Evolutionary conservation across 2,888 invertebrate species (phyloP).

Genomic region (Ceraclea dissimilis): DNA sequence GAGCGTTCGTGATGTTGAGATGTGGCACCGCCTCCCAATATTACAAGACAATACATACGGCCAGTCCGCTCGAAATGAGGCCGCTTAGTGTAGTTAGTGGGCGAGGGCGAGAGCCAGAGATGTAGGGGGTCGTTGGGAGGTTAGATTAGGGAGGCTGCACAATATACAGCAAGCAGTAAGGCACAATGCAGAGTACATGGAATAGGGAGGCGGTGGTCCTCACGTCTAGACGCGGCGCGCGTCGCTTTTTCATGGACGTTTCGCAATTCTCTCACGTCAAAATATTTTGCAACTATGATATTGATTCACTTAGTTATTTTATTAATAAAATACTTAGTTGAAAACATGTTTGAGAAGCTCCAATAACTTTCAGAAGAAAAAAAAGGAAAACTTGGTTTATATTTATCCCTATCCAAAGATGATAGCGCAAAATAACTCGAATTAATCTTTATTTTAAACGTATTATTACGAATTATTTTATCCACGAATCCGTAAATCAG

Average conservation of each 20-base stretch:
- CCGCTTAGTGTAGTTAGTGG: not conserved
- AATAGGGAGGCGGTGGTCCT: slow-evolving; percentile 5
- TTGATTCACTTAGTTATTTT: no score
- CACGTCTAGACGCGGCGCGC: slow-evolving; percentile 25
- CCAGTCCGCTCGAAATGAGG: slow-evolving; percentile 12
- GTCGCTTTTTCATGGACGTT: slow-evolving; percentile 16
- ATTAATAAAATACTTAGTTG: not conserved
- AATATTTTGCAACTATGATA: slow-evolving; percentile 4
- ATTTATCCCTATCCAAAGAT: no score
- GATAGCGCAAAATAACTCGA: no score
- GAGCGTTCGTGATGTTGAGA: slow-evolving; percentile 5
- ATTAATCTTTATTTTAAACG: no score
- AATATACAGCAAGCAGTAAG: not conserved
- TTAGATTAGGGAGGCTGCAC: not conserved
- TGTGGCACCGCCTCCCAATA: slow-evolving; percentile 21
- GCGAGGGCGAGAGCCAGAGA: slow-evolving; percentile 15
- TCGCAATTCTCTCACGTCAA: slow-evolving; percentile 9
- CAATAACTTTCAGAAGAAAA: not conserved
- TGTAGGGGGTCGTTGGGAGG: slow-evolving; percentile 7
- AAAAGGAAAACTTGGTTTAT: not conserved
- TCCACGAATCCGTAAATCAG: no score
- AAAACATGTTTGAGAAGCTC: not conserved
- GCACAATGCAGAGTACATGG: not conserved
- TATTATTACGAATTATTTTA: no score
- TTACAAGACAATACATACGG: slow-evolving; percentile 25